Percentiles rank a stretch among this genome's conserved stretches.
phyloP scores from a whole-genome alignment of 2,113 vertebrate species.

The Sylvilagus bachmani region DNA sequence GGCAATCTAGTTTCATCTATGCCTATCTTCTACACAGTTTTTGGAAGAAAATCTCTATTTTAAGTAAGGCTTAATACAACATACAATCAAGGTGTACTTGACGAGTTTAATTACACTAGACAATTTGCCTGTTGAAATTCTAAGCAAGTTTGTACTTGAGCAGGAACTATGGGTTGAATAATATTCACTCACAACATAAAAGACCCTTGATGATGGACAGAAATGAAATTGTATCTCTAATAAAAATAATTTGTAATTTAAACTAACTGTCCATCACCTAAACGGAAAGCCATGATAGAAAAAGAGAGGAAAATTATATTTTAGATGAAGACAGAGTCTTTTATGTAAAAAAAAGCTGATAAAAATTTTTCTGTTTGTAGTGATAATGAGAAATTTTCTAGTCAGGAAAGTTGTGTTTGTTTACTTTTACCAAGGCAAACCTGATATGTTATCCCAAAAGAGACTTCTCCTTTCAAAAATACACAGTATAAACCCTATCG shows the following conservation, averaged over 20 bases:
- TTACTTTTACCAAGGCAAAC: conserved; percentile 15
- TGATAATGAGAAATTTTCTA: neutral
- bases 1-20: neutral
- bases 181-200: neutral
- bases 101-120: neutral
- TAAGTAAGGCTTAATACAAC: neutral
- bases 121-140: neutral
- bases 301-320: neutral
- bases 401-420: neutral
- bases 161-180: neutral
- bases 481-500: neutral
- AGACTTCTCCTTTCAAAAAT: neutral
- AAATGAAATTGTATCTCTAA: conserved; percentile 1
- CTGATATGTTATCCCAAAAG: neutral
- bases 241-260: neutral
- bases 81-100: neutral
- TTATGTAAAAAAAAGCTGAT: neutral
- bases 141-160: neutral
- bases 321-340: neutral
- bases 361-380: neutral
- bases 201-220: neutral
- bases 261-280: neutral
- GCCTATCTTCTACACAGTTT: neutral
- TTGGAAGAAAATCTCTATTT: neutral
- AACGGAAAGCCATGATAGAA: neutral